Evolutionary conservation across 2,888 invertebrate species (phyloP).

Genomic region (Coleophora deauratella): DNA sequence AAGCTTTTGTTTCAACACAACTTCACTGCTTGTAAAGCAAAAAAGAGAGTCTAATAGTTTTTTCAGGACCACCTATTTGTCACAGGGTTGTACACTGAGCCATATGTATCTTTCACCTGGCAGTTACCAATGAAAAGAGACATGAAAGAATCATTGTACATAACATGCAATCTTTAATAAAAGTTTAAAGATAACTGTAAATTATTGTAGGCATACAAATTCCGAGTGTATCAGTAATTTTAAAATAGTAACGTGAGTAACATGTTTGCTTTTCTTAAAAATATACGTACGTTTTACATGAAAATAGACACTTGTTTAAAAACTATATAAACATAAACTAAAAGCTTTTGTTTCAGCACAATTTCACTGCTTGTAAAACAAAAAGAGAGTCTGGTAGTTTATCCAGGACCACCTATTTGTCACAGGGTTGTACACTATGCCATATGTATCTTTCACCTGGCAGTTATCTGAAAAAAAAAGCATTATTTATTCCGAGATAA

Average conservation of each 20-base stretch:
- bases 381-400: slow-evolving; percentile 80
- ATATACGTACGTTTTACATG: no score
- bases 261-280: no score
- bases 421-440: slow-evolving; percentile 84
- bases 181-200: no score
- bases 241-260: no score
- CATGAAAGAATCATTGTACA: no score
- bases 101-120: slow-evolving; percentile 81
- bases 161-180: no score
- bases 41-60: slow-evolving; percentile 78
- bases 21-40: slow-evolving; percentile 89
- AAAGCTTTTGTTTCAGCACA: no score
- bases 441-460: slow-evolving; percentile 81
- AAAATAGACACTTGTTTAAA: no score
- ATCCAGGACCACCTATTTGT: slow-evolving; percentile 85
- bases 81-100: slow-evolving; percentile 84
- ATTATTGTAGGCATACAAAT: no score
- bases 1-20: not conserved
- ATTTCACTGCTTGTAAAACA: slow-evolving; percentile 87
- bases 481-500: no score
- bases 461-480: slow-evolving; percentile 78
- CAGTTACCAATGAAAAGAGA: slow-evolving; percentile 78
- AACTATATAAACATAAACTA: no score
- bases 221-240: no score
- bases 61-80: slow-evolving; percentile 85